Evolutionary conservation across 2,113 vertebrate genomes (phyloP).

Genomic region (Plecturocebus donacophilus): DNA sequence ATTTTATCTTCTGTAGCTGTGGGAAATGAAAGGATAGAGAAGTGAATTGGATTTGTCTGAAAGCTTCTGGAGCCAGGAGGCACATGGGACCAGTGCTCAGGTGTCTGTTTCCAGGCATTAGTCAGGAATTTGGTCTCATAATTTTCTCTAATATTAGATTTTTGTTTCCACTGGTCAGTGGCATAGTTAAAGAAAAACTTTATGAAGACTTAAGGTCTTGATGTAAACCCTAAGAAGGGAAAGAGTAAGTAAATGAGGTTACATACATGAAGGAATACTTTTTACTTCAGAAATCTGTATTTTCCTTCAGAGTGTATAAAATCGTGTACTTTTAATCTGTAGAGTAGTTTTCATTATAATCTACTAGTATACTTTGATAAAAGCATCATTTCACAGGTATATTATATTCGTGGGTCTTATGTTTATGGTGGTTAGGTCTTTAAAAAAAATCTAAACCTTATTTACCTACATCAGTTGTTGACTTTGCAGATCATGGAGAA

Average conservation of each 20-base stretch:
- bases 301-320: not conserved
- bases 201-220: not conserved
- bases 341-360: not conserved
- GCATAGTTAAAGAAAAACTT: not conserved
- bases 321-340: not conserved
- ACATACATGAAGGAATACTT: not conserved
- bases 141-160: not conserved
- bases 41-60: constrained; percentile 35
- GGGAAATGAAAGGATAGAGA: constrained; percentile 23
- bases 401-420: not conserved
- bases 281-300: not conserved
- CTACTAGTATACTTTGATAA: not conserved
- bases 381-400: not conserved
- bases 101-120: not conserved
- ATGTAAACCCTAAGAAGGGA: not conserved
- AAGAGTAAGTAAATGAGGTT: not conserved
- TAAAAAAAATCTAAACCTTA: not conserved
- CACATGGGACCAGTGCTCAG: not conserved
- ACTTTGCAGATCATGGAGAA: constrained; percentile 17
- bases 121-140: not conserved
- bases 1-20: constrained; percentile 31
- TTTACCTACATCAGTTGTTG: constrained; percentile 14
- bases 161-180: not conserved
- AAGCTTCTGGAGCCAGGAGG: not conserved
- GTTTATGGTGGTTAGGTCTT: not conserved